Base-by-base conservation (phyloP, 2,888 invertebrate species). In the Ormyrus rosae region DNA sequence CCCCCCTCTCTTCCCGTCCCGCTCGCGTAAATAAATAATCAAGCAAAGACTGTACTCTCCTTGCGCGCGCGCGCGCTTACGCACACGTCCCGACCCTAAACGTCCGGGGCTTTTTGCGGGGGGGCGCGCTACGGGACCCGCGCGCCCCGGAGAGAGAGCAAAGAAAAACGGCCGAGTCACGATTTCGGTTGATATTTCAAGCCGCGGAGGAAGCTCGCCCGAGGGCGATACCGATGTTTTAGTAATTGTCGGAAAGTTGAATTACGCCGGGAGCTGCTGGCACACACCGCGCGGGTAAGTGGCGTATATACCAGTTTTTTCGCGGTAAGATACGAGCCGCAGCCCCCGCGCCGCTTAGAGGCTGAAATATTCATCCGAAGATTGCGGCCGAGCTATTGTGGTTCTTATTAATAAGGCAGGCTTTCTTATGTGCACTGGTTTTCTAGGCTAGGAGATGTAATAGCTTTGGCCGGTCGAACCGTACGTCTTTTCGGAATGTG, bases 191-290 rank as follows among this genome's bases (percentile, higher is more conserved):
- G 78, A 74, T 70, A 70, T 74, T 70, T 69, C 74, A 65, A 56
- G 19, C 13, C 19, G 51, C 58, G 10, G 45, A 0, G 19, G 53
- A 48, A 46, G 50, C 48, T 11, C 34, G 60, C 74, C 64, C 53
- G n/a, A 34, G 46, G 53, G 71, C 46, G 51, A 50, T 68, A 19
- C 81, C 69, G 73, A 81, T 81, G 74, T 74, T 81, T 81, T 81
- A 81, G 74, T 81, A 81, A 81, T 78, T 78, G 72, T 67, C 56
- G 7, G 68, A 19, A 65, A 70, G 80, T 70, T 80, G 74, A 80
- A 80, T 80, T 75, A 80, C 70, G 46, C 9, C 51, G 58, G 9
- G 11, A 60, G 45, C 48, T 34, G 46, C 19, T 19, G 19, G n/a
- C n/a, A n/a, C 19, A 19, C 19, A 1, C 19, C 6, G 6, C 13